These are phyloP conservation scores for Phytoseiulus persimilis DNA, from an alignment of 2,888 invertebrate genomes.

Conservation along the genomic window DNA sequence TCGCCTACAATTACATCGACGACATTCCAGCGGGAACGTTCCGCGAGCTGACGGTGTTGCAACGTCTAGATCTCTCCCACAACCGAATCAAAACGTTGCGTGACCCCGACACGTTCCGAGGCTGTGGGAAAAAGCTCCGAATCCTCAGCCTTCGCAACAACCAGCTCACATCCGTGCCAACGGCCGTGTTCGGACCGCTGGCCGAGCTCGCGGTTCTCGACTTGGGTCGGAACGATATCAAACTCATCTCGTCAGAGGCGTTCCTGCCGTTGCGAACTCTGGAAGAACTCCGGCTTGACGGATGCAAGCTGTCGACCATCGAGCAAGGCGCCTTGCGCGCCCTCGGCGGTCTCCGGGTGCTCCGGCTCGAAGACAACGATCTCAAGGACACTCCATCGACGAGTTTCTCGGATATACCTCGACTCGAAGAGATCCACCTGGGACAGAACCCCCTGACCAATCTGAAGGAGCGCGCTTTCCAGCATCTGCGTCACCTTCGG, in stretches of 20 bases:
- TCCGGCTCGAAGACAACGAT: slow-evolving; percentile 72
- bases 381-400: slow-evolving; percentile 66
- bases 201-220: slow-evolving; percentile 66
- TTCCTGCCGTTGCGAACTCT: slow-evolving; percentile 56
- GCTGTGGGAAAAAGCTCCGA: slow-evolving; percentile 61
- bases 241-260: slow-evolving; percentile 53
- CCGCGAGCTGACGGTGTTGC: slow-evolving; percentile 57
- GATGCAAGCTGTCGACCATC: slow-evolving; percentile 48
- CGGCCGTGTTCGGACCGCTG: slow-evolving; percentile 65
- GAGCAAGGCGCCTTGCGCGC: slow-evolving; percentile 72
- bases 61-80: slow-evolving; percentile 65
- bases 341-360: slow-evolving; percentile 66
- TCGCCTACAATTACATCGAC: slow-evolving; percentile 47
- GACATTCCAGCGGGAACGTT: slow-evolving; percentile 43
- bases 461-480: slow-evolving; percentile 67
- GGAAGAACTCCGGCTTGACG: slow-evolving; percentile 61
- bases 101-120: slow-evolving; percentile 65
- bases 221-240: slow-evolving; percentile 69
- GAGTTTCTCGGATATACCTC: slow-evolving; percentile 65
- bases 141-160: slow-evolving; percentile 71
- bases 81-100: slow-evolving; percentile 66
- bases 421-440: slow-evolving; percentile 65
- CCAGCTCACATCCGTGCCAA: slow-evolving; percentile 68
- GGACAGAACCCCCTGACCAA: slow-evolving; percentile 68
- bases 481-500: slow-evolving; percentile 70